Evolutionary conservation across 2,113 vertebrate species (phyloP), one percentile per base, ranked within the genome.

Genomic region (Eidolon helvum): DNA sequence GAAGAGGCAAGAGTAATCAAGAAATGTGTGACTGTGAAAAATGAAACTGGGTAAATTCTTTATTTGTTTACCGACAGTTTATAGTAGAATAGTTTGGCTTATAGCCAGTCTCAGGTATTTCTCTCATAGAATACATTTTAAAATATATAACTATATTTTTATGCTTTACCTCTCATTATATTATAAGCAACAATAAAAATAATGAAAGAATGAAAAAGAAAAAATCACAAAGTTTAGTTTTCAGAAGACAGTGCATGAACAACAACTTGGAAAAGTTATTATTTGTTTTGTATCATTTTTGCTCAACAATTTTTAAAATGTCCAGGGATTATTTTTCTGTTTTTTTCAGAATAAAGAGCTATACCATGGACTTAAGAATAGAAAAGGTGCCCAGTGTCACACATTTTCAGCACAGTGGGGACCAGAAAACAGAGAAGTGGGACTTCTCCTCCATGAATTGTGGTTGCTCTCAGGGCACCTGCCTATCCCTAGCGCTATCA

Each of bases 401-500:
- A 55, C 2, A 9, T 68, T 79, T 11, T 38, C 16, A 40, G 26
- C 5, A 59, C 14, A 50, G 3, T 30, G 4, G 33, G 22, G 4
- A 7, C 2, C 18, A 85, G 43, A 66, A 66, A 48, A 38, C 2
- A 0, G 5, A 57, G 43, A 55, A 28, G 4, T 8, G 30, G 10
- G 19, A 24, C 7, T 40, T 3, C 10, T 21, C 12, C 8, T 40
- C 3, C 4, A 2, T 18, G 7, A 4, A n/a, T 2, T 11, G 14
- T 12, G 1, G 24, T 4, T 61, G 2, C 2, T 10, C 2, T 71
- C 12, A 7, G 45, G 16, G 6, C 18, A 57, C 10, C 18, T 55
- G 19, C 10, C 16, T 85, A 4, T n/a, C 28, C 21, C 22, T 30
- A 28, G 19, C 9, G 15, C 50, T 50, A 16, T 50, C 50, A 50